phyloP scores from a whole-genome alignment of 1,140 invertebrate genomes.

The Armadillidium nasatum region DNA sequence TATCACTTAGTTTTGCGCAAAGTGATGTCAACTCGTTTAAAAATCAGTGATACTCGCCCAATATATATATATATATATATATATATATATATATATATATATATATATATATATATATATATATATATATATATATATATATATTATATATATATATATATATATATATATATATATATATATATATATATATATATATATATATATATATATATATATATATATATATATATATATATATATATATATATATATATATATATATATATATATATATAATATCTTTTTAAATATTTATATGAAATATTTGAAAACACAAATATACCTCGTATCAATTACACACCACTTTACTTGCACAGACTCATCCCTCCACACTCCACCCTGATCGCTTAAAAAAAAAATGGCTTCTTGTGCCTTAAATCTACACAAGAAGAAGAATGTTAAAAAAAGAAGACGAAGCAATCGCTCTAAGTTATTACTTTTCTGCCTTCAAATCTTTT shows the following conservation, averaged over 20 bases:
- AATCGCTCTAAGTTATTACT: slow-evolving; percentile 3
- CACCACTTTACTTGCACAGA: too few relatives aligned
- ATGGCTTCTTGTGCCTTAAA: background rate
- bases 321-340: background rate
- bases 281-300: background rate
- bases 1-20: too few relatives aligned
- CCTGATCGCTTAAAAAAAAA: background rate
- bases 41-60: too few relatives aligned
- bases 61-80: too few relatives aligned
- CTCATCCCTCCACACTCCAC: too few relatives aligned
- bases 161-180: slow-evolving; percentile 14
- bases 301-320: background rate
- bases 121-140: too few relatives aligned
- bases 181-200: slow-evolving; percentile 13
- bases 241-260: slow-evolving; percentile 9
- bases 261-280: background rate
- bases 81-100: too few relatives aligned
- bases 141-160: slow-evolving; percentile 1
- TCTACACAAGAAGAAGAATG: background rate
- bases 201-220: slow-evolving; percentile 14
- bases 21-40: too few relatives aligned
- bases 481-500: background rate
- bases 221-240: slow-evolving; percentile 14
- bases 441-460: too few relatives aligned
- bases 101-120: too few relatives aligned